Conservation (phyloP, 2,113 vertebrate species). For the Nibea albiflora region DNA sequence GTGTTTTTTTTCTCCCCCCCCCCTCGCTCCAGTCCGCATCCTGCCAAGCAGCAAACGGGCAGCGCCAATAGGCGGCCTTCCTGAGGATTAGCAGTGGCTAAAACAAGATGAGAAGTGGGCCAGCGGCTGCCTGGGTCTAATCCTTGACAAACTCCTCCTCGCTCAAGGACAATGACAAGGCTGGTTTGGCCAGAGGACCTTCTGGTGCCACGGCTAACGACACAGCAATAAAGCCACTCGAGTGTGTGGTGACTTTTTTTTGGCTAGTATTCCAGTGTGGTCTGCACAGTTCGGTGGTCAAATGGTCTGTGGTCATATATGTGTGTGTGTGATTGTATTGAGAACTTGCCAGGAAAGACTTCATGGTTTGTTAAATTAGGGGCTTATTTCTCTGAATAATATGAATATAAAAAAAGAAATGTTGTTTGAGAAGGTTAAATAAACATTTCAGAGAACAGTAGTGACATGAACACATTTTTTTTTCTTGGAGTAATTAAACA, state of each 20-base stretch:
- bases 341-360: constrained; percentile 4
- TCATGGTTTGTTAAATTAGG: constrained; percentile 29
- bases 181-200: constrained; percentile 49
- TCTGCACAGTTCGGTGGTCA: constrained; percentile 45
- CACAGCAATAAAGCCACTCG: constrained; percentile 50
- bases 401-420: background rate
- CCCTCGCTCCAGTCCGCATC: constrained; percentile 10
- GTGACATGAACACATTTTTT: background rate
- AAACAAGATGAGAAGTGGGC: constrained; percentile 59
- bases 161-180: constrained; percentile 75
- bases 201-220: constrained; percentile 34
- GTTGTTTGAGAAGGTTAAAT: background rate
- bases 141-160: constrained; percentile 66
- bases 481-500: constrained; percentile 34
- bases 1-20: background rate
- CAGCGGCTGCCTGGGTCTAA: constrained; percentile 64
- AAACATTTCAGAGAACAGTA: constrained; percentile 22
- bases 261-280: constrained; percentile 40
- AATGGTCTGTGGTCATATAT: constrained; percentile 7
- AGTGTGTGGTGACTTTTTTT: constrained; percentile 52
- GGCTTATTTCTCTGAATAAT: constrained; percentile 21
- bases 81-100: constrained; percentile 66
- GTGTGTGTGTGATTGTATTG: background rate
- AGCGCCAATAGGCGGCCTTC: constrained; percentile 35
- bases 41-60: constrained; percentile 23